Conservation (phyloP, 2,888 invertebrate species). For the Perithous albicinctus region DNA sequence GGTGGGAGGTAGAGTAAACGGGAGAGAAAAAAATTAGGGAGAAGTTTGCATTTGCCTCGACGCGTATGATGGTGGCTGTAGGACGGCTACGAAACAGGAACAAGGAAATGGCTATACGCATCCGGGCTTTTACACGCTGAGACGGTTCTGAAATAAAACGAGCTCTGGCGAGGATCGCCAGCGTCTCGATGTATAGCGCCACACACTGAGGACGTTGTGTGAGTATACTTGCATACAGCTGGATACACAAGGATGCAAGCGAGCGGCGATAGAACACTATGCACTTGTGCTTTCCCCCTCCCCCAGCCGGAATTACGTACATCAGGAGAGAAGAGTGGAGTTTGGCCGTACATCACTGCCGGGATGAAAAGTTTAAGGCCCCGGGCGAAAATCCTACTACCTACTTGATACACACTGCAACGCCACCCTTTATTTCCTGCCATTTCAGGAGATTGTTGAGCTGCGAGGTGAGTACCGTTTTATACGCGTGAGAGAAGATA, state of each 20-base stretch:
- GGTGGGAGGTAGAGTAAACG: not conserved
- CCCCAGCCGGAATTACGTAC: slow-evolving; percentile 48
- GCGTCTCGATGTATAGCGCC: slow-evolving; percentile 1
- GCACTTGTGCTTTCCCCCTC: slow-evolving; percentile 20
- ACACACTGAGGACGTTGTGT: not conserved
- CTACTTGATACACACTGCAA: slow-evolving; percentile 24
- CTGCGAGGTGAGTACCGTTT: slow-evolving; percentile 16
- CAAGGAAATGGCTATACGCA: slow-evolving; percentile 60
- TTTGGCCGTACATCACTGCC: slow-evolving; percentile 20
- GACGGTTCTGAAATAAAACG: slow-evolving; percentile 33
- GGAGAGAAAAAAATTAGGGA: not conserved
- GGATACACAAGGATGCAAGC: slow-evolving; percentile 23
- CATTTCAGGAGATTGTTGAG: slow-evolving; percentile 47
- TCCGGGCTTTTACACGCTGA: slow-evolving; percentile 63
- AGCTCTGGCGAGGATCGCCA: slow-evolving; percentile 18
- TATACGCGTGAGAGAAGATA: slow-evolving; percentile 9
- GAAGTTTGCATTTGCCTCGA: slow-evolving; percentile 3
- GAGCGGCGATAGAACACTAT: slow-evolving; percentile 17
- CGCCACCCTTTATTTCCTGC: slow-evolving; percentile 34
- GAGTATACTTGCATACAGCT: slow-evolving; percentile 32
- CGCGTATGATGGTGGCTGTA: not conserved
- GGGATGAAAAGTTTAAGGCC: slow-evolving; percentile 53
- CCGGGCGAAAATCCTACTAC: slow-evolving; percentile 32
- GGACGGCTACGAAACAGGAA: slow-evolving; percentile 54
- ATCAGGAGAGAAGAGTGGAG: slow-evolving; percentile 30